Evolutionary conservation across 1,140 invertebrate species (phyloP).

Genomic region (Panagrolaimus sp.): DNA sequence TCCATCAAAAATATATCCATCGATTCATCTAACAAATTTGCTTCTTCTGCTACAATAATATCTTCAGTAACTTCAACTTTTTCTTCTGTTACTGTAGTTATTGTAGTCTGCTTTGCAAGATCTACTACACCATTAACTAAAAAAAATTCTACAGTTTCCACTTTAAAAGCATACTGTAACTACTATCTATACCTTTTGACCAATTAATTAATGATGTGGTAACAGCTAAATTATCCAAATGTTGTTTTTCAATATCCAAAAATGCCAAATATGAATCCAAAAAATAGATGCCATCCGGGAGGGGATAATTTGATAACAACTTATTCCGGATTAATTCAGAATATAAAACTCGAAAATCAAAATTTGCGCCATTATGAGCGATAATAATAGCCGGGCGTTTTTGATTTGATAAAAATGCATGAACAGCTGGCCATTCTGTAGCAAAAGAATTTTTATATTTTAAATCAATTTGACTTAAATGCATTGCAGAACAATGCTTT

Average conservation of each 20-base stretch:
- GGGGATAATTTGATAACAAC: slow-evolving; percentile 13
- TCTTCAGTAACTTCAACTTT: neutral
- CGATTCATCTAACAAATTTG: neutral
- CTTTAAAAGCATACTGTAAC: neutral
- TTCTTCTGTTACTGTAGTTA: neutral
- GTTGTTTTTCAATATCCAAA: slow-evolving; percentile 23
- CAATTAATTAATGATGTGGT: slow-evolving; percentile 17
- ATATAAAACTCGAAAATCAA: slow-evolving; percentile 35
- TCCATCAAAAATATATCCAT: no score
- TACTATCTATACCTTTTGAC: neutral
- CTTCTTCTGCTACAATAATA: neutral
- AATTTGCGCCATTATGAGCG: slow-evolving; percentile 20
- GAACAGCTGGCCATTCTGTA: neutral
- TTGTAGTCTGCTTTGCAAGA: neutral
- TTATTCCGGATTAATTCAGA: slow-evolving; percentile 28
- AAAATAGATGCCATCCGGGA: slow-evolving; percentile 24
- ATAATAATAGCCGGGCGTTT: slow-evolving; percentile 5
- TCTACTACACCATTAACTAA: slow-evolving; percentile 10
- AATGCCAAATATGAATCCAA: slow-evolving; percentile 34
- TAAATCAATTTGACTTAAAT: neutral
- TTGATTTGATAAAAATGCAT: neutral
- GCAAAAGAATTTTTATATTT: slow-evolving; percentile 10
- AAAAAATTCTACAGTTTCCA: neutral
- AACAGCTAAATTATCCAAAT: neutral
- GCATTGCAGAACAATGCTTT: neutral